Conservation (phyloP, 2,888 invertebrate species). For the Pteria penguin region DNA sequence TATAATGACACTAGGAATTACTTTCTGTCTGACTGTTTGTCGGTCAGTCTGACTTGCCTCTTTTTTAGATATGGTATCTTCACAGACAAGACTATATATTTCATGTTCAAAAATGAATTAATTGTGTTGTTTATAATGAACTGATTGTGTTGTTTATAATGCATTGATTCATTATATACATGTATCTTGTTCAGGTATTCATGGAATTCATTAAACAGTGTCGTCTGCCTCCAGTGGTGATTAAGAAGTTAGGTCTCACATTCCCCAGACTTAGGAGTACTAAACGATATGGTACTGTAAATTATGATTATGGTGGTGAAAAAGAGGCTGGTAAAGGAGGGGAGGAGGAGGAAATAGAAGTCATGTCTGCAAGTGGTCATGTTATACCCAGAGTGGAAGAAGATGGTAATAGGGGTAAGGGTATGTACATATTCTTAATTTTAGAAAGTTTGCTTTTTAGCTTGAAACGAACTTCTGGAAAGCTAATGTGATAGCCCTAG, state of each 20-base stretch:
- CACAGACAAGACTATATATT: no score
- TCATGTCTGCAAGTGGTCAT: slow-evolving; percentile 56
- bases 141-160: no score
- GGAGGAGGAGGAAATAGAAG: slow-evolving; percentile 44
- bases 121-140: no score
- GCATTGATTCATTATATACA: no score
- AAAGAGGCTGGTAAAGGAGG: slow-evolving; percentile 45
- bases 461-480: no score
- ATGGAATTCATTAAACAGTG: slow-evolving; percentile 81
- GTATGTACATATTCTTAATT: no score
- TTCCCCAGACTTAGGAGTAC: slow-evolving; percentile 76
- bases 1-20: no score
- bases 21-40: no score
- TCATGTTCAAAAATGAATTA: no score
- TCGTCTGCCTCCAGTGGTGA: slow-evolving; percentile 80
- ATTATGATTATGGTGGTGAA: slow-evolving; percentile 78
- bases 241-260: slow-evolving; percentile 80
- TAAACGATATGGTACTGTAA: slow-evolving; percentile 80
- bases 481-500: no score
- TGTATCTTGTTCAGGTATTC: slow-evolving; percentile 76
- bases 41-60: no score
- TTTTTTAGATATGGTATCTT: no score
- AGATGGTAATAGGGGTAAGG: slow-evolving; percentile 1
- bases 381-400: slow-evolving; percentile 45
- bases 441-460: slow-evolving; percentile 6